Conservation (phyloP, 2,797 vertebrate species). For the Fratercula arctica region DNA sequence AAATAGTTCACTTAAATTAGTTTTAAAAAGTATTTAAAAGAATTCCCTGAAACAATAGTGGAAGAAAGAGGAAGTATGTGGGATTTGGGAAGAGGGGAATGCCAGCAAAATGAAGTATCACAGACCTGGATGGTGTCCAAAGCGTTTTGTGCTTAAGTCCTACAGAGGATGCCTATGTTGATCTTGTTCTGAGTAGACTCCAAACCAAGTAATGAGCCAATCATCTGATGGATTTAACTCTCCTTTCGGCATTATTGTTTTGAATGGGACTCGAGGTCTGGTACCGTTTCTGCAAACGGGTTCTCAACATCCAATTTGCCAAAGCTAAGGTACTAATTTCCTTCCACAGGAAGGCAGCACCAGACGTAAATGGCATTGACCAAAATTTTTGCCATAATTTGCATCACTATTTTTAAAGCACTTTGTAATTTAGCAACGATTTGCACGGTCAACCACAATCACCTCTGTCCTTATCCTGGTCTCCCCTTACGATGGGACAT, state of each 20-base stretch:
- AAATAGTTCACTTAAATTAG: neutral
- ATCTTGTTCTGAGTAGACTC: neutral
- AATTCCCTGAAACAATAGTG: neutral
- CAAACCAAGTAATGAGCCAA: neutral
- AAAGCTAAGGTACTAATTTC: neutral
- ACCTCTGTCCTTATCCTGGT: neutral
- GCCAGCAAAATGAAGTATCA: neutral
- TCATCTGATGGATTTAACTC: neutral
- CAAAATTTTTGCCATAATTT: neutral
- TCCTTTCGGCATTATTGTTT: neutral
- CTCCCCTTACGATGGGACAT: neutral
- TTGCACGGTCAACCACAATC: neutral
- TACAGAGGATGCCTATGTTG: neutral
- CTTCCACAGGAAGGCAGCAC: neutral
- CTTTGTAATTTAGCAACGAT: neutral
- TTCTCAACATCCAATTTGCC: neutral
- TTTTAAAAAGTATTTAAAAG: neutral
- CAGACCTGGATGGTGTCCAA: neutral
- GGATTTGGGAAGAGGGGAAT: neutral
- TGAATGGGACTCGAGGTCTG: accelerated
- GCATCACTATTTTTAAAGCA: neutral
- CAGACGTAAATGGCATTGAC: neutral
- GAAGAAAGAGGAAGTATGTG: neutral
- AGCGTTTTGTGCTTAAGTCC: neutral
- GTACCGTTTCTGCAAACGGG: accelerated